Evolutionary conservation across 2,113 vertebrate species (phyloP), one percentile per base, ranked within the genome.

Genomic region (Accipiter cooperii): DNA sequence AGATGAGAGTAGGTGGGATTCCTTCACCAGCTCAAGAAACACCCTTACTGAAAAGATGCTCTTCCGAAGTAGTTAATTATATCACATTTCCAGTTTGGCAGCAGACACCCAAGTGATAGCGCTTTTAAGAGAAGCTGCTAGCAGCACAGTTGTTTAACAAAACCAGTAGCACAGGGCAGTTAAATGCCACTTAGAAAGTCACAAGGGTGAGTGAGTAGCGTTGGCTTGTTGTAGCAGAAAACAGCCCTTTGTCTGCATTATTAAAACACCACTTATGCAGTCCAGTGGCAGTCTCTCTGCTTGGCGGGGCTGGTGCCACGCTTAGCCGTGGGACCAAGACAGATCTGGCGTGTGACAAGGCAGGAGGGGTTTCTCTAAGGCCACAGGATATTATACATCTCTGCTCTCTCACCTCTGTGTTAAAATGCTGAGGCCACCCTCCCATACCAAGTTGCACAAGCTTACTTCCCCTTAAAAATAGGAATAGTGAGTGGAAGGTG

Each of bases 381-480:
- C 12, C 92, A 46, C 44, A 61, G 68, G 69, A 68, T 31, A 81
- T 73, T 65, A 20, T 18, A 36, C 76, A 44, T 19, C 74, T 44
- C 38, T 85, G 63, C 25, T 42, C 82, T 69, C 58, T 65, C 68
- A 57, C 57, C 71, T 77, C 84, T 5, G 0, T 19, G 40, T 38
- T 44, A 46, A 52, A 85, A 78, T 0, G 10, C 26, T 5, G 5
- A 58, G 26, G 34, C 24, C 84, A 66, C 49, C 26, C 31, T 86
- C 82, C 40, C 49, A 47, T 15, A 21, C 3, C 13, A 4, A 63
- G 63, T 7, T 87, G 94, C 95, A 71, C 47, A 66, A 95, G 88
- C 55, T 75, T 18, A 78, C 61, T 97, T 96, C 96, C 94, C 70
- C 87, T 87, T 87, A 66, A 42, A 92, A 90, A 74, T 14, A 22